These are phyloP conservation scores for Cichlasoma orientale DNA, from an alignment of 2,797 vertebrate genomes.

Conservation along the genomic window DNA sequence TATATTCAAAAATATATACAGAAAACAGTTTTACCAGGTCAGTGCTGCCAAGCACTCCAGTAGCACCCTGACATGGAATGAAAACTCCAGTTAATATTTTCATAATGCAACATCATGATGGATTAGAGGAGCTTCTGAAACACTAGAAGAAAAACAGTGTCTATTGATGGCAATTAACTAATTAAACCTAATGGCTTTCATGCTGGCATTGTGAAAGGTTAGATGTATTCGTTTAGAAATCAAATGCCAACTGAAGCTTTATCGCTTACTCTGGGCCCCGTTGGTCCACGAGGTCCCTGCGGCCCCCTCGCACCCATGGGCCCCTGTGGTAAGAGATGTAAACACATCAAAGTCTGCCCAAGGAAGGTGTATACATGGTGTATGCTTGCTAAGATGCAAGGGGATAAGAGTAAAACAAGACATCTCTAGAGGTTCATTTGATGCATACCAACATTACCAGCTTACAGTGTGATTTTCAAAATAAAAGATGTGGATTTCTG, in stretches of 20 bases:
- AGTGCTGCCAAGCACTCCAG: constrained; percentile 74
- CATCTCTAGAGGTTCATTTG: background rate
- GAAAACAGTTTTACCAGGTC: constrained; percentile 76
- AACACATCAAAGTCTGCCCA: constrained; percentile 7
- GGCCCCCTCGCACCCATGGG: constrained; percentile 91
- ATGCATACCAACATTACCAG: background rate
- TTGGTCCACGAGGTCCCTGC: constrained; percentile 87
- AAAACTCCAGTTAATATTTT: background rate
- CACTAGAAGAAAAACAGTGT: background rate
- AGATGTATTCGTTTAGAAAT: background rate
- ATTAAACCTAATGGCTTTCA: constrained; percentile 2
- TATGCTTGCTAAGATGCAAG: background rate
- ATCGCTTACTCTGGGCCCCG: constrained; percentile 88
- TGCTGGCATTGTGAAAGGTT: background rate
- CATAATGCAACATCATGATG: background rate
- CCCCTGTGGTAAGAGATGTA: constrained; percentile 80
- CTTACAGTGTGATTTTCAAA: background rate
- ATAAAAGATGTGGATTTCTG: background rate
- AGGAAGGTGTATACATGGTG: background rate
- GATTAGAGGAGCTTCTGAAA: background rate
- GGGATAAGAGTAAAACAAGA: background rate
- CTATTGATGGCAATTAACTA: background rate
- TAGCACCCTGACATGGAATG: constrained; percentile 75
- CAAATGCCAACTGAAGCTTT: background rate
- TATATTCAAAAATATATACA: background rate